Evolutionary conservation across 2,113 vertebrate species (phyloP), one percentile per base, ranked within the genome.

Genomic region (Herpailurus yagouaroundi): DNA sequence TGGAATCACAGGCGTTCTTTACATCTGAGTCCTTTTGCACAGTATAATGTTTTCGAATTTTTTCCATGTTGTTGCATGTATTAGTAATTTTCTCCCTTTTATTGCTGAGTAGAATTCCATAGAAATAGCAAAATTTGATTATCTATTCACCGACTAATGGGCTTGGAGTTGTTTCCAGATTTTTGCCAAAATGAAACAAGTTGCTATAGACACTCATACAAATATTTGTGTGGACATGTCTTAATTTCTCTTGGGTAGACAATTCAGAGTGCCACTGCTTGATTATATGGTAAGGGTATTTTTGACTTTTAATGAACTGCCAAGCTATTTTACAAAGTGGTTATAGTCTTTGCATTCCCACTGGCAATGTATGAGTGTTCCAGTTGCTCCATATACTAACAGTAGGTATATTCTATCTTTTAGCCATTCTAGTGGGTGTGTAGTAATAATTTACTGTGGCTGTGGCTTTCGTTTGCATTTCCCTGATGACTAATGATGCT

Each of bases 381-480:
- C 50, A 74, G 27, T 45, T 48, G 23, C 31, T 94, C 21, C 63
- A 79, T 64, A 68, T 90, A 83, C 4, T 87, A 89, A 95, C 18
- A 95, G 5, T 60, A 63, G 27, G 48, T 69, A 79, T 92, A 86
- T 36, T 83, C 3, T 77, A 23, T 71, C 57, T 90, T 90, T 94
- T 86, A 79, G 45, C 52, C 23, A 50, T 69, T 95, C 52, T 60
- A 92, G n/a, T 41, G 38, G 50, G 8, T 29, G 3, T 82, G 6
- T 36, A 84, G 31, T 82, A 91, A 71, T 82, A 77, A 69, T 77
- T 88, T 85, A 55, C 23, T 77, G n/a, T 45, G 74, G 16, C 87
- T 97, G n/a, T 52, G 80, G 16, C 83, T 97, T 94, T 91, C 12
- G 68, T 66, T 79, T 97, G 48, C 48, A 71, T 68, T 86, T 91